These are phyloP conservation scores for Halictus ligatus DNA, from an alignment of 2,888 invertebrate species.

Conservation along the genomic window DNA sequence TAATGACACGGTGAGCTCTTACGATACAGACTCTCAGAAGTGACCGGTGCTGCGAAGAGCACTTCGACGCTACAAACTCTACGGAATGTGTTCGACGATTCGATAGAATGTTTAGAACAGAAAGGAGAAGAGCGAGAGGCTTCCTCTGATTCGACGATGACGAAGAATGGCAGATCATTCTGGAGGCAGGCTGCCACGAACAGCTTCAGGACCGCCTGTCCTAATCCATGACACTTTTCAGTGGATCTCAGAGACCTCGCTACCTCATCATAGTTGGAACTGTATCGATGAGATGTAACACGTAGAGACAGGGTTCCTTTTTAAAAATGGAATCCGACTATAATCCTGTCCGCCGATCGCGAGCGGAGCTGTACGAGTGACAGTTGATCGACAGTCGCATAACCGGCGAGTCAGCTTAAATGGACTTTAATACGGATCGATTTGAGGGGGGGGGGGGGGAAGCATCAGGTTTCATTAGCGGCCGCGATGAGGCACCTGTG, in stretches of 20 bases:
- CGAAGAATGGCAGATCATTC: not conserved
- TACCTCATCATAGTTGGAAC: not conserved
- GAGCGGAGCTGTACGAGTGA: not conserved
- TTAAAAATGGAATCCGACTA: no score
- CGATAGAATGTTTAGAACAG: not conserved
- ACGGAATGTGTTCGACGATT: not conserved
- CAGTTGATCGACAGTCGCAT: not conserved
- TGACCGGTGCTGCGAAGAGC: not conserved
- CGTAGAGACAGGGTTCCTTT: not conserved
- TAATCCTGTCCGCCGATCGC: not conserved
- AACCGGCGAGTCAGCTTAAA: constrained; percentile 16
- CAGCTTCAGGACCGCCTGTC: not conserved
- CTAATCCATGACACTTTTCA: not conserved
- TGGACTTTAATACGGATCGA: constrained; percentile 13
- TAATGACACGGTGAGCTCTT: not conserved
- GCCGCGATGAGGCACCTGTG: constrained; percentile 22
- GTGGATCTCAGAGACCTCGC: not conserved
- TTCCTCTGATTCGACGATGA: not conserved
- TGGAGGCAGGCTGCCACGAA: not conserved
- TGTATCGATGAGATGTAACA: not conserved
- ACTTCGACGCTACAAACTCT: not conserved
- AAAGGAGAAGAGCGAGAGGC: not conserved
- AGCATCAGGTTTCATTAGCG: constrained; percentile 1
- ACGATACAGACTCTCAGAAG: not conserved
- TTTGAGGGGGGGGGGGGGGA: no score